Base-by-base conservation (phyloP, 2,797 vertebrate species). In the Taenioides sp. region DNA sequence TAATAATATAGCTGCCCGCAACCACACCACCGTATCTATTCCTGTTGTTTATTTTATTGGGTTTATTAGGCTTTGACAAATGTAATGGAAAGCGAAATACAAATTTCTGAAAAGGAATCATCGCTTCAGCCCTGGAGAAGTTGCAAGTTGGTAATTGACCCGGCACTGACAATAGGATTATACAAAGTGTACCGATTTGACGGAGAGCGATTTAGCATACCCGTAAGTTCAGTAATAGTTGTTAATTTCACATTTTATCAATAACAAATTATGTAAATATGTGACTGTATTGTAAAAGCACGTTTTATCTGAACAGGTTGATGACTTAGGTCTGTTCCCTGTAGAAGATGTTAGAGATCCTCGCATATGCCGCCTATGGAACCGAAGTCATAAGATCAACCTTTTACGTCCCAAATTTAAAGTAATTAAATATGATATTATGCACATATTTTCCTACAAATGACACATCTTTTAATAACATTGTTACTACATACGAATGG, bases 101-200 rank as follows among this genome's bases (percentile, higher is more conserved):
- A 83, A 84, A 90, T 88, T 87, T 60, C 73, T 73, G 84, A 87
- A 78, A 95, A 91, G 91, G 94, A 96, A 90, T 95, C 94, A 74
- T 93, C 88, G 77, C 93, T 94, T 86, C 94, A 95, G 81, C 92
- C 92, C 84, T 98, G 97, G 97, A 97, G 89, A 92, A 96, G 95
- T 93, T 98, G 95, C 93, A 98, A 97, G 93, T 92, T 98, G 93
- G 95, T 98, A 77, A 95, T 96, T 87, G 97, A 99, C 92, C 97
- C 97, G 2, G 93, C 91, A 60, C 82, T 98, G 82, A 97, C 95
- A 67, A 95, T 94, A 88, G 96, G 96, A 80, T 91, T 96, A 58
- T 95, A 97, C 81, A 98, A 98, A 91, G 95, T 98, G 69, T 97
- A 95, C 86, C 96, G 97, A 81, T 98, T 95, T 86, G 97, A 99